Evolutionary conservation across 2,113 vertebrate genomes (phyloP).

Genomic region (Acinonyx jubatus): DNA sequence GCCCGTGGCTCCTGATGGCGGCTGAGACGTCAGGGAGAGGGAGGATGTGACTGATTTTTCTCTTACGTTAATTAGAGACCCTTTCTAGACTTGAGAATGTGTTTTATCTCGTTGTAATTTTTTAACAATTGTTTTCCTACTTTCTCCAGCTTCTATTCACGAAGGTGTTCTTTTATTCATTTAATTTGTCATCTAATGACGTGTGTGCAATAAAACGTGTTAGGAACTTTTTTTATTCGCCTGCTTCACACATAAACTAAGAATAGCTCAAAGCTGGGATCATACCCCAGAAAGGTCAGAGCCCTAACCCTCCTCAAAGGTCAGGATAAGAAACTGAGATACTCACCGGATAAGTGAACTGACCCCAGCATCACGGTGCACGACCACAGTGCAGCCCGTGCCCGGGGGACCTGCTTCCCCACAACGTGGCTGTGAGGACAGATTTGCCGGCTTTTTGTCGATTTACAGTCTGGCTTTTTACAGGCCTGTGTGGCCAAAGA

Average conservation of each 20-base stretch:
- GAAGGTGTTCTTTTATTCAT: constrained; percentile 70
- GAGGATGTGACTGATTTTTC: not conserved
- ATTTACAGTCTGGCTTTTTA: not conserved
- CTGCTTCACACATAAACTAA: not conserved
- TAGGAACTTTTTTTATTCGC: not conserved
- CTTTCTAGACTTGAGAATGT: not conserved
- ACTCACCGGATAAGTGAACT: not conserved
- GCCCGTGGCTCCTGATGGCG: not conserved
- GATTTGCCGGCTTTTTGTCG: not conserved
- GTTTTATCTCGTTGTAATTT: constrained; percentile 41
- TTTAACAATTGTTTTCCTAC: constrained; percentile 61
- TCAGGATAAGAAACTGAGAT: not conserved
- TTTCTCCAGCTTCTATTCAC: constrained; percentile 54
- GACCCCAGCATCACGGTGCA: not conserved
- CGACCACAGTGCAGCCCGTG: rapidly evolving
- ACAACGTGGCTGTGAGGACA: rapidly evolving
- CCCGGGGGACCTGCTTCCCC: not conserved
- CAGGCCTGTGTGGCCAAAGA: not conserved
- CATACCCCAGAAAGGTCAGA: not conserved
- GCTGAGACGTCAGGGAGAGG: not conserved
- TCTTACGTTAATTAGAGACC: not conserved
- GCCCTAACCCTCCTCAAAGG: not conserved
- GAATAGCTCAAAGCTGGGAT: not conserved
- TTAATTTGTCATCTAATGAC: constrained; percentile 61
- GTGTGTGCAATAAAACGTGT: not conserved